These are phyloP conservation scores for Craterocephalus amniculus DNA, from an alignment of 2,797 vertebrate species.

Conservation along the genomic window DNA sequence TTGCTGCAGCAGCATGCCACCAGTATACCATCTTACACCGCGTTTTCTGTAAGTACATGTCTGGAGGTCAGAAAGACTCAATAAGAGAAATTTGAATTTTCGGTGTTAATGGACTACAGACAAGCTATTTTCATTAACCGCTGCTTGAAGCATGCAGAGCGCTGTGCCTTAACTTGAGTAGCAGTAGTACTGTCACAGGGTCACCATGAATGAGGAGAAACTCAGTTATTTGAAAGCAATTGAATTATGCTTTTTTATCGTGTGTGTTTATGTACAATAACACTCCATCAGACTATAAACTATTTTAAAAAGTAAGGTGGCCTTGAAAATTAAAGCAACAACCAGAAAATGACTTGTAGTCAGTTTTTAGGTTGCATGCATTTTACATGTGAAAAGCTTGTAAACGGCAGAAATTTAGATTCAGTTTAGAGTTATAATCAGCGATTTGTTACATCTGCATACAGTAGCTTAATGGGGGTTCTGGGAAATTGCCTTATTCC, in stretches of 20 bases:
- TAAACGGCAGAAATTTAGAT: constrained; percentile 24
- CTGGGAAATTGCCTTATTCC: constrained; percentile 55
- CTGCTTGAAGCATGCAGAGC: too few species aligned
- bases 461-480: constrained; percentile 30
- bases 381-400: constrained; percentile 8
- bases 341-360: not conserved
- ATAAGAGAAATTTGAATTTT: not conserved
- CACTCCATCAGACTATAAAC: not conserved
- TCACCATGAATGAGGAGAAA: too few species aligned
- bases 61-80: not conserved
- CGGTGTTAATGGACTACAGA: not conserved
- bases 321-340: not conserved
- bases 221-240: too few species aligned
- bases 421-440: constrained; percentile 24
- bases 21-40: not conserved
- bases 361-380: not conserved
- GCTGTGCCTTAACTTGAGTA: too few species aligned
- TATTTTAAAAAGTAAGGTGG: too few species aligned
- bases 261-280: not conserved
- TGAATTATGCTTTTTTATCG: too few species aligned
- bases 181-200: too few species aligned
- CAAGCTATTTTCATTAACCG: not conserved
- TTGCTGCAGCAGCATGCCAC: not conserved
- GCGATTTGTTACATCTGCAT: constrained; percentile 57
- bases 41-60: not conserved